Conservation (phyloP, 2,797 vertebrate genomes). For the Mionectes olivaceus region DNA sequence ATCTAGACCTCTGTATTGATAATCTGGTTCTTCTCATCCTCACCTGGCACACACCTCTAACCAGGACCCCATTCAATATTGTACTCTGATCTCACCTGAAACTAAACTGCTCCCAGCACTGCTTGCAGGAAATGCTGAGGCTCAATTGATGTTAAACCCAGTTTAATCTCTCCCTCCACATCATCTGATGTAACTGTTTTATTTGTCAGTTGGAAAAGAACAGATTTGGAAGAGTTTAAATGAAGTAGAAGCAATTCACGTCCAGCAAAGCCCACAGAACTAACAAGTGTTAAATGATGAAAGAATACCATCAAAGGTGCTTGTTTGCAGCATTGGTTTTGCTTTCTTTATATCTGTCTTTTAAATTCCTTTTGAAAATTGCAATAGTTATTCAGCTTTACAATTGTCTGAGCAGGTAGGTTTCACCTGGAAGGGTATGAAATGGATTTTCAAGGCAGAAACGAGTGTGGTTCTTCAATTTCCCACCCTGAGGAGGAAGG, state of each 20-base stretch:
- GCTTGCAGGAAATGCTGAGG: not conserved
- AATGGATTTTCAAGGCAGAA: not conserved
- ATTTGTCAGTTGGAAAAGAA: not conserved
- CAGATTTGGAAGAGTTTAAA: not conserved
- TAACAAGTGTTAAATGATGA: not conserved
- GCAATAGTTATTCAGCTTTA: not conserved
- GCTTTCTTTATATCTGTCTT: not conserved
- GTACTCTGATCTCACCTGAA: not conserved
- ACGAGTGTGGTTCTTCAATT: not conserved
- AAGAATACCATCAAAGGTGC: not conserved
- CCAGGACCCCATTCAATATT: accelerated
- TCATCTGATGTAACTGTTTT: not conserved
- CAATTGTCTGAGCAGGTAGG: not conserved
- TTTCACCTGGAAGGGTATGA: not conserved
- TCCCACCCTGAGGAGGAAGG: not conserved
- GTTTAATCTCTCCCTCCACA: not conserved
- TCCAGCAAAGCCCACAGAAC: not conserved
- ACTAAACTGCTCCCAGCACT: not conserved
- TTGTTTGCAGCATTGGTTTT: not conserved
- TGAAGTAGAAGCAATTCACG: not conserved
- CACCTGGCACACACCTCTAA: not conserved
- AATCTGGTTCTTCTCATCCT: not conserved
- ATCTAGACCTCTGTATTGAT: not conserved
- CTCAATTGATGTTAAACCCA: not conserved
- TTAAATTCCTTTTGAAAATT: not conserved